phyloP scores from a whole-genome alignment of 2,888 invertebrate genomes.

The Idaea dimidiata region DNA sequence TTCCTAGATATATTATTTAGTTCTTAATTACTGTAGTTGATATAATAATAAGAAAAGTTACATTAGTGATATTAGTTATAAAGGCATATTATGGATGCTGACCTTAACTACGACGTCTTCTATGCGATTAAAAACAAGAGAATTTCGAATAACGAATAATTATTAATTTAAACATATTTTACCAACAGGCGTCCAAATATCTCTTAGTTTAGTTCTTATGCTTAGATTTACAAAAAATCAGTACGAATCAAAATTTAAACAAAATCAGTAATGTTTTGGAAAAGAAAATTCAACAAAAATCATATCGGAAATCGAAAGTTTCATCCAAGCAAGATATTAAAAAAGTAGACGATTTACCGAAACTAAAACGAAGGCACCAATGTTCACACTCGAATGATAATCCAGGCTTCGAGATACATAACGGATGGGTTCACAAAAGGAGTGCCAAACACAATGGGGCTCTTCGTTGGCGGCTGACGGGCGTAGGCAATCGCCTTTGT shows the following conservation, averaged over 20 bases:
- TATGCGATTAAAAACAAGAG: too few species aligned
- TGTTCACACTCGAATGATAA: constrained; percentile 35
- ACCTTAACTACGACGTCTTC: too few species aligned
- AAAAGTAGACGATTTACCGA: constrained; percentile 14
- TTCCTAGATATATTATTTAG: constrained; percentile 47
- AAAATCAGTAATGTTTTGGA: neutral
- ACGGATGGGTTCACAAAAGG: constrained; percentile 48
- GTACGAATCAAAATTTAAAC: too few species aligned
- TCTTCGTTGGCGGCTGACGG: constrained; percentile 48
- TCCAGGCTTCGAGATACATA: constrained; percentile 41
- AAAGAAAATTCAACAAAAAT: neutral
- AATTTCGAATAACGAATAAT: too few species aligned
- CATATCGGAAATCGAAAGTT: neutral
- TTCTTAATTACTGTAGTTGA: constrained; percentile 67
- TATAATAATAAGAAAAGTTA: constrained; percentile 40
- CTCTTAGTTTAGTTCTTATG: too few species aligned
- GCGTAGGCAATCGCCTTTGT: constrained; percentile 60
- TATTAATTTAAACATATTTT: too few species aligned
- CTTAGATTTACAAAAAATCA: too few species aligned
- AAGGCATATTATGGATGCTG: too few species aligned
- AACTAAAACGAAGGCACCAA: constrained; percentile 23
- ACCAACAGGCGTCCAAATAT: too few species aligned
- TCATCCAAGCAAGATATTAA: neutral
- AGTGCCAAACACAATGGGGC: constrained; percentile 54
- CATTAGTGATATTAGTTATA: constrained; percentile 11